Base-by-base conservation (phyloP, 2,113 vertebrate genomes). In the Passer domesticus region DNA sequence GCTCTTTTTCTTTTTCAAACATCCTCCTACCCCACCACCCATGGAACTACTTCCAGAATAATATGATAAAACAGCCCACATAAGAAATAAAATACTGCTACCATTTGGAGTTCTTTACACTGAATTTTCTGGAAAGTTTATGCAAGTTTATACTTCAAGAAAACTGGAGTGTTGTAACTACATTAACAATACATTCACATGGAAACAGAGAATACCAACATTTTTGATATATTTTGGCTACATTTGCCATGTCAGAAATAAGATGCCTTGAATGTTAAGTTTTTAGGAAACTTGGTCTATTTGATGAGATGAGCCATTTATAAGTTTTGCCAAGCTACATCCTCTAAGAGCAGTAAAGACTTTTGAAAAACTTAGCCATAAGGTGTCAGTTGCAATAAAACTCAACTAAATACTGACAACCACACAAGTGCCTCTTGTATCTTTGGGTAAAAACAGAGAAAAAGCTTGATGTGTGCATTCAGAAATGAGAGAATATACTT, bases 11-110 rank as follows among this genome's bases (percentile, higher is more conserved):
- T 83, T 84, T 85, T 87, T 75, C 76, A 85, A 95, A 94, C 70
- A 86, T 76, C 82, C 90, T 96, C 89, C 83, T 75, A 93, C 81
- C 68, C 68, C 80, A 96, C 90, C 95, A 95, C 86, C 76, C 93
- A 81, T 95, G 79, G 73, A 95, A 90, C 39, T 52, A 86, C 83
- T 94, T 96, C 83, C 76, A 93, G 89, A 96, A 95, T 83, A 95
- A 91, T 44, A 79, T 73, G 60, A 94, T 58, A 81, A 60, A 90
- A 75, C 90, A 95, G 41, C 79, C 89, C 89, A 95, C 86, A 35
- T 50, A 74, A 89, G 60, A 63, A 86, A 91, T 58, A 89, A 94
- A 95, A 90, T 46, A 72, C 30, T 43, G 41, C 44, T 80, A n/a
- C 43, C 44, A 67, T 79, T 88, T 89, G 31, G 33, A 78, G 72